Base-by-base conservation (phyloP, 1,140 invertebrate genomes). In the Halesus radiatus region DNA sequence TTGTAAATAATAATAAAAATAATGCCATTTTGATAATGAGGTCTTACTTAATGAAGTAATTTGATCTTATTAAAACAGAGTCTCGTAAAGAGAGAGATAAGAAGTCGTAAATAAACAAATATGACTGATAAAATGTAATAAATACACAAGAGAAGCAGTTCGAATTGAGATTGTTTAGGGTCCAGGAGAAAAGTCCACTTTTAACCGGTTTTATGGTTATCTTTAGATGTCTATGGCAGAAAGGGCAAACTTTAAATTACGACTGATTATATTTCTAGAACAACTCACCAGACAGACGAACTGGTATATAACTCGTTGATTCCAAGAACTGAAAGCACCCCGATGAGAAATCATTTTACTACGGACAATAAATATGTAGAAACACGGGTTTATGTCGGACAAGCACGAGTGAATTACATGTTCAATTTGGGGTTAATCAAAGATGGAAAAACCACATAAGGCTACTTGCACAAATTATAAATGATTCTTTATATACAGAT, bases 211-310 rank as follows among this genome's bases (percentile, higher is more conserved):
- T 45, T 45, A 5, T 18, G 15, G 13, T 50, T 70, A 70, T 70
- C 66, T 70, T 45, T 70, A 70, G 18, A 15, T 50, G 37, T 26
- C 26, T 29, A 20, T 8, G 66, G 29, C 66, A 52, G n/a, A 52
- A 18, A 70, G 66, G 37, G 66, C 66, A 70, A 45, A 45, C 52
- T 52, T 70, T 50, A 70, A 70, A 70, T 70, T 4, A 70, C 52
- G 18, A 50, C 26, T 18, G 66, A 70, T 70, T 45, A 70, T 16
- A 20, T 70, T 23, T 50, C 66, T 70, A 20, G 66, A 70, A 16
- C 66, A 50, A 10, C 8, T 70, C n/a, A 20, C 13, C n/a, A 70
- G 66, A 66, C 62, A 16, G n/a, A 64, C 5, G 5, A 29, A 15
- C 1, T 64, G 15, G 16, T 56, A 7, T 5, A 18, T 18, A 18